Percentiles rank a stretch among this genome's conserved stretches.
Evolutionary conservation across 2,113 vertebrate species (phyloP).

Genomic region (Epinephelus cyanopodus): DNA sequence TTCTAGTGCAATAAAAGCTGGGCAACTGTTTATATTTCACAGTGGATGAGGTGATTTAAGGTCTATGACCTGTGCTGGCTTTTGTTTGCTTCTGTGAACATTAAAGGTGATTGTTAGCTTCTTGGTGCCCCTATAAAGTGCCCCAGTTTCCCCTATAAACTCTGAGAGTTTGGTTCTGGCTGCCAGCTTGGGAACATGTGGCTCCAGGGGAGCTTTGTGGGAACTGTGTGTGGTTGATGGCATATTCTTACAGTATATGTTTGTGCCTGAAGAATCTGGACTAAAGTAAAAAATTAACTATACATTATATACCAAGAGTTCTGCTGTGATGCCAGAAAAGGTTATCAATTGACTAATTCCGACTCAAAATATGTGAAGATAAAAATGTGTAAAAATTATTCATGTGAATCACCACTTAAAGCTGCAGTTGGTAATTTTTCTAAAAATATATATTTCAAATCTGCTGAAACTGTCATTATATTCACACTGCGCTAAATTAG

Average conservation of each 20-base stretch:
- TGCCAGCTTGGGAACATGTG: conserved; percentile 59
- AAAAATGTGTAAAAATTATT: background rate
- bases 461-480: too few species aligned
- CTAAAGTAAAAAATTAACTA: background rate
- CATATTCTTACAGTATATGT: background rate
- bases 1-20: conserved; percentile 12
- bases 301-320: background rate
- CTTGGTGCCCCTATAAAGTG: conserved; percentile 66
- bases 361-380: background rate
- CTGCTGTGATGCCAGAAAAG: background rate
- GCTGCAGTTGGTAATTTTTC: too few species aligned
- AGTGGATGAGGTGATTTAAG: conserved; percentile 21
- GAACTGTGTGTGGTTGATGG: conserved; percentile 12
- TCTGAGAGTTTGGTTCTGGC: conserved; percentile 35
- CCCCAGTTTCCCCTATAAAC: conserved; percentile 69
- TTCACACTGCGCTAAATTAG: too few species aligned
- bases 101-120: conserved; percentile 60
- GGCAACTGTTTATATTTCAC: conserved; percentile 2
- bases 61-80: conserved; percentile 23
- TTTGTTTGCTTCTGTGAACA: conserved; percentile 59
- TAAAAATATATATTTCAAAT: too few species aligned
- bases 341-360: background rate
- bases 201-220: conserved; percentile 17
- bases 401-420: too few species aligned
- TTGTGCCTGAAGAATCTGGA: conserved; percentile 5